These are phyloP conservation scores for Lagopus muta DNA, from an alignment of 2,113 vertebrate species.

Conservation along the genomic window DNA sequence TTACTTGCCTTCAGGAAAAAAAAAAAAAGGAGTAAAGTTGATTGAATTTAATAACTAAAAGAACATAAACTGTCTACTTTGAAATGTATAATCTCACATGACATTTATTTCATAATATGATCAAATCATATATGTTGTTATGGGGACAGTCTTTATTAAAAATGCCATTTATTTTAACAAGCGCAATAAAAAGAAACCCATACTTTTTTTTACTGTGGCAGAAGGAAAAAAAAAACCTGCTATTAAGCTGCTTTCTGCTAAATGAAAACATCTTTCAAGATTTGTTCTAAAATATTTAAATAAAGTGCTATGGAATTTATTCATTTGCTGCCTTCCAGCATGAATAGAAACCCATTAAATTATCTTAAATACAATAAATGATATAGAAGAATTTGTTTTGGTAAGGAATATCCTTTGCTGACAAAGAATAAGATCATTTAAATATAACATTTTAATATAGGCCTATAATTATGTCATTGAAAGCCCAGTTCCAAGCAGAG, in stretches of 20 bases:
- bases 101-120: constrained; percentile 77
- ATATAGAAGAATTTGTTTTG: constrained; percentile 61
- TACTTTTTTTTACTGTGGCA: constrained; percentile 58
- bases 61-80: constrained; percentile 75
- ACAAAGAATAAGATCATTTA: constrained; percentile 62
- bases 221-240: constrained; percentile 56
- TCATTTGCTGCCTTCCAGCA: constrained; percentile 58
- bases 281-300: constrained; percentile 80
- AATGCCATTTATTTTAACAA: constrained; percentile 82
- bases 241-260: constrained; percentile 79
- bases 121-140: constrained; percentile 76
- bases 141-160: constrained; percentile 81
- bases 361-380: constrained; percentile 69
- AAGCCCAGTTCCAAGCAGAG: background rate
- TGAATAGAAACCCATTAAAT: constrained; percentile 56
- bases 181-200: constrained; percentile 72
- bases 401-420: constrained; percentile 55
- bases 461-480: constrained; percentile 51
- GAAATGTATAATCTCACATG: constrained; percentile 76
- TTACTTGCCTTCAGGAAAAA: constrained; percentile 72
- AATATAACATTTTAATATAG: constrained; percentile 50
- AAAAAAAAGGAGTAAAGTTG: constrained; percentile 64
- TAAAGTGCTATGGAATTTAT: constrained; percentile 75
- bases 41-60: constrained; percentile 81
- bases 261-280: constrained; percentile 78